These are phyloP conservation scores for Peromyscus leucopus DNA, from an alignment of 2,113 vertebrate species.

Conservation along the genomic window DNA sequence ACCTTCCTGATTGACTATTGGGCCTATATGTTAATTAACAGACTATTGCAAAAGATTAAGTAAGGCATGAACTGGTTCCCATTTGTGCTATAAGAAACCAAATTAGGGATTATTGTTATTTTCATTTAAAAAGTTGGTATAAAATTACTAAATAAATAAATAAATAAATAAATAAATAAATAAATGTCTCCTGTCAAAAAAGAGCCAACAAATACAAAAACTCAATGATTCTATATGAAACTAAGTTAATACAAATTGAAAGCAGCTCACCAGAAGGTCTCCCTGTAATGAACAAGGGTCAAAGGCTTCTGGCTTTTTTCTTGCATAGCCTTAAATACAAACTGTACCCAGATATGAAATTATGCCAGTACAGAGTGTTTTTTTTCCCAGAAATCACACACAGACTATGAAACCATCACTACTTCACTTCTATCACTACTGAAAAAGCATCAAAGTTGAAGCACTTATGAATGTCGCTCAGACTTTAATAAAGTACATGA, in stretches of 20 bases:
- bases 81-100: neutral
- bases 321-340: neutral
- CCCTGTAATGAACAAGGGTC: neutral
- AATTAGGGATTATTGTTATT: neutral
- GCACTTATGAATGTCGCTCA: neutral
- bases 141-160: conserved; percentile 19
- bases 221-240: neutral
- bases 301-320: neutral
- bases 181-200: neutral
- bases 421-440: neutral
- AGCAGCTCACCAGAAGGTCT: neutral
- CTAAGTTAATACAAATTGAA: neutral
- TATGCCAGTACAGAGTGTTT: neutral
- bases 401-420: neutral
- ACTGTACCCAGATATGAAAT: neutral
- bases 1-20: neutral
- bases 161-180: neutral
- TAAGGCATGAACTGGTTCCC: neutral
- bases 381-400: neutral
- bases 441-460: neutral
- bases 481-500: neutral
- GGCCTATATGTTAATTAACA: neutral
- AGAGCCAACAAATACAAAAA: neutral
- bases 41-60: neutral
- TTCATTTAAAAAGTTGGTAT: conserved; percentile 47